Evolutionary conservation across 2,888 invertebrate genomes (phyloP), one percentile per base, ranked within the genome.

Genomic region (Dryobotodes eremita): DNA sequence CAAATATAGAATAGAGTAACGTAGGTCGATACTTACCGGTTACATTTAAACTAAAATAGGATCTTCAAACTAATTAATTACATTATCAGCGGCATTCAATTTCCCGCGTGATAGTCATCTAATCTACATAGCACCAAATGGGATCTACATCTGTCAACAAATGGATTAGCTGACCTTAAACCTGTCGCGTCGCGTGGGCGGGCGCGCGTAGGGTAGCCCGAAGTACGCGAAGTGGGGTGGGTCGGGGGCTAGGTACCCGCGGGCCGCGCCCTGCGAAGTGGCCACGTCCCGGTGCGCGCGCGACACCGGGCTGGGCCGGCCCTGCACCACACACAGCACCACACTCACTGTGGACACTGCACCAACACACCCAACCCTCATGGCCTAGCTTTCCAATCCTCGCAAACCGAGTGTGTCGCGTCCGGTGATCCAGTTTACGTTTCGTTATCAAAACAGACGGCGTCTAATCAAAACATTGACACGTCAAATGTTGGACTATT

Each of bases 181-280:
- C 90, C 95, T 92, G 92, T 92, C 84, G 82, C 71, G 76, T 15
- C 82, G 90, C 6, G 92, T 91, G 88, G 94, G 94, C 61, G 94
- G 90, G 83, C 91, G 93, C 73, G 95, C 96, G 93, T 96, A 96
- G 68, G 96, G 96, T 66, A 97, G 86, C 68, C 96, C 96, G 89
- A 95, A 94, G 93, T 91, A 97, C 75, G 93, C 93, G 90, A 92
- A 95, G 92, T 96, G 94, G 64, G 95, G 93, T 70, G 87, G 85
- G 64, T 84, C 42, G 7, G 92, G 88, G 80, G 87, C 85, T 83
- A 92, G 89, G 91, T 96, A 96, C 70, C 96, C 96, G 57, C 96
- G 92, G 76, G 92, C 95, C 73, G 85, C 81, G 74, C 96, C 96
- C 88, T 95, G 95, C 68, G 91, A 90, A 71, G 94, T 95, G 65